phyloP scores from a whole-genome alignment of 2,797 vertebrate genomes.

The Hydrolagus colliei region DNA sequence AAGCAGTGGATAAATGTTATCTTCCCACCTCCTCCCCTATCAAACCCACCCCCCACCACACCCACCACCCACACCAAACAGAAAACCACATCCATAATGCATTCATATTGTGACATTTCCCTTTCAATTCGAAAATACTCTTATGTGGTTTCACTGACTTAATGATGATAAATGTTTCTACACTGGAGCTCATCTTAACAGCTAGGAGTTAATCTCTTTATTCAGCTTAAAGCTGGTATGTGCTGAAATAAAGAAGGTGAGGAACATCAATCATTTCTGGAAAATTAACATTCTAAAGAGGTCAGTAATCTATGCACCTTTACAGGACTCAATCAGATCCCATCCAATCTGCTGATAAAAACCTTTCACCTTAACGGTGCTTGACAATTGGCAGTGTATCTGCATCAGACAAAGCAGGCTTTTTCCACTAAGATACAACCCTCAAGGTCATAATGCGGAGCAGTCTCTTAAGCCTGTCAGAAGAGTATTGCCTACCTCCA shows the following conservation, averaged over 20 bases:
- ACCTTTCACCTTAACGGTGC: conserved; percentile 81
- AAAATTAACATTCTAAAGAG: conserved; percentile 84
- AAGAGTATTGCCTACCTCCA: conserved; percentile 72
- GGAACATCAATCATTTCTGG: conserved; percentile 88
- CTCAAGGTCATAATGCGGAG: conserved; percentile 83
- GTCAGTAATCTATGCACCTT: conserved; percentile 99
- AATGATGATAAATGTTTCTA: conserved; percentile 62
- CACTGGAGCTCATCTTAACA: conserved; percentile 62
- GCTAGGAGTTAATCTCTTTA: conserved; percentile 69
- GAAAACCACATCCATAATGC: no score
- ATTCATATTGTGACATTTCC: neutral
- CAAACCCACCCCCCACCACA: neutral
- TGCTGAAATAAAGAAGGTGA: conserved; percentile 69
- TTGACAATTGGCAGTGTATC: conserved; percentile 76
- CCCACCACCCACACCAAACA: neutral
- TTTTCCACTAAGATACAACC: conserved; percentile 73
- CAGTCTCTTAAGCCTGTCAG: conserved; percentile 68
- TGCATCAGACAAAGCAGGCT: conserved; percentile 77
- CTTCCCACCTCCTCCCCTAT: neutral
- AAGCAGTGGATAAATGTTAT: neutral
- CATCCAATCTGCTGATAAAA: conserved; percentile 84
- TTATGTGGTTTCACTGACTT: conserved; percentile 36
- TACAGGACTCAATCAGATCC: conserved; percentile 94
- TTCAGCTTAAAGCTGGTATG: conserved; percentile 65
- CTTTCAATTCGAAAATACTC: conserved; percentile 5